Base-by-base conservation (phyloP, 2,113 vertebrate genomes). In the Scomber scombrus region DNA sequence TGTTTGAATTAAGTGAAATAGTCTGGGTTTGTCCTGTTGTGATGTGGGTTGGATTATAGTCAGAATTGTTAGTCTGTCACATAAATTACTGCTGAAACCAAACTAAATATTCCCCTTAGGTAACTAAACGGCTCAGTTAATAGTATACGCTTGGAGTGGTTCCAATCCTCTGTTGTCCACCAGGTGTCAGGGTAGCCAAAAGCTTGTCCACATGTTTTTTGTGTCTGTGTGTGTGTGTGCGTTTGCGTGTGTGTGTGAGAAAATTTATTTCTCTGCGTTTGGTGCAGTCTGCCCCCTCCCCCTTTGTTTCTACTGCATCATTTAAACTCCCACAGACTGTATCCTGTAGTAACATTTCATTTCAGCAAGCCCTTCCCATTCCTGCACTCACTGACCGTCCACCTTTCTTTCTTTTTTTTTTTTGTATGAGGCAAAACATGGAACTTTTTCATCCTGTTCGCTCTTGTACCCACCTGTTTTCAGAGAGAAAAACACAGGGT, bases 381-480 rank as follows among this genome's bases (percentile, higher is more conserved):
- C 50, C 57, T 92, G 92, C 87, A 92, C 92, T 80, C 92, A 5
- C 82, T 93, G 93, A 93, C 92, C 93, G 84, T 79, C 84, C 79
- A 84, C 43, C 78, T 61, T 75, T 71, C 87, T 50, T 29, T 52
- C 1, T 58, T 23, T 3, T 6, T 7, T 7, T 16, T 18, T 9
- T 11, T 56, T 77, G 69, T 70, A 82, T 21, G 80, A 90, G 82
- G 89, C 86, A 75, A 82, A 85, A 88, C 87, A 76, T 64, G 65
- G 73, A 79, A 76, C 79, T 77, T 91, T 88, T 93, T 92, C 85
- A 92, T 92, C 89, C 90, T 91, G 91, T 89, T 82, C 55, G 5
- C 81, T 91, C 79, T 75, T 82, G 87, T 55, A 74, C 89, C 91
- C 93, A 93, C 91, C 94, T 95, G 94, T 93, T 95, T 95, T 92